phyloP scores from a whole-genome alignment of 2,113 vertebrate species.

The Bubalus kerabau region DNA sequence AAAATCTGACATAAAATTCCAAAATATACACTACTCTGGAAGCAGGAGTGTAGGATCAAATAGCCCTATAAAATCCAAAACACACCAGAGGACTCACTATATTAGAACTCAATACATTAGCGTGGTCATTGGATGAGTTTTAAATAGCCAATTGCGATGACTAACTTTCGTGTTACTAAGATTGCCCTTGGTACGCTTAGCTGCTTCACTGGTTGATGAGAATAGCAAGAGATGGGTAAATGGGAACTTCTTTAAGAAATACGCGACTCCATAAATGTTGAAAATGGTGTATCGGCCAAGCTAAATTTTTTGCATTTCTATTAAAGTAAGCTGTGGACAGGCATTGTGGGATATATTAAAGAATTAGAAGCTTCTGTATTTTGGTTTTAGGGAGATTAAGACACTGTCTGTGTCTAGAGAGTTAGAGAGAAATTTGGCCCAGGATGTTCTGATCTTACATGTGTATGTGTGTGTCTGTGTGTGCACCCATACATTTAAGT shows the following conservation, averaged over 20 bases:
- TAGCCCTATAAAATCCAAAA: not conserved
- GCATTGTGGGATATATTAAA: not conserved
- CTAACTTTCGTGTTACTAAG: not conserved
- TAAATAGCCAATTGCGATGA: not conserved
- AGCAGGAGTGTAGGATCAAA: not conserved
- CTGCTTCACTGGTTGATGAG: not conserved
- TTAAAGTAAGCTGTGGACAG: not conserved
- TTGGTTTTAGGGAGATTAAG: not conserved
- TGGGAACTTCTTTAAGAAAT: slow-evolving; percentile 4
- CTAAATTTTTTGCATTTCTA: not conserved
- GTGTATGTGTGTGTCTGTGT: not conserved
- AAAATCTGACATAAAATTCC: not conserved
- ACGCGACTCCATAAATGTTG: not conserved
- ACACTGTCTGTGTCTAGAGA: not conserved
- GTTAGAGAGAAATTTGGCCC: not conserved
- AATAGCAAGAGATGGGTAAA: not conserved
- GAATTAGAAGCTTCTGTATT: not conserved
- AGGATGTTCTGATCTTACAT: not conserved
- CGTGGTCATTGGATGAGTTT: not conserved
- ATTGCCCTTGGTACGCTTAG: not conserved
- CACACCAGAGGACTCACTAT: not conserved
- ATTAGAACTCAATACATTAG: not conserved
- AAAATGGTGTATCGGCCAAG: not conserved
- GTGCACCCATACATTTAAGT: not conserved
- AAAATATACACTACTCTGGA: not conserved